Percentiles rank a stretch among this genome's conserved stretches.
Conservation (phyloP, 1,140 invertebrate genomes). For the Tachypleus tridentatus region DNA sequence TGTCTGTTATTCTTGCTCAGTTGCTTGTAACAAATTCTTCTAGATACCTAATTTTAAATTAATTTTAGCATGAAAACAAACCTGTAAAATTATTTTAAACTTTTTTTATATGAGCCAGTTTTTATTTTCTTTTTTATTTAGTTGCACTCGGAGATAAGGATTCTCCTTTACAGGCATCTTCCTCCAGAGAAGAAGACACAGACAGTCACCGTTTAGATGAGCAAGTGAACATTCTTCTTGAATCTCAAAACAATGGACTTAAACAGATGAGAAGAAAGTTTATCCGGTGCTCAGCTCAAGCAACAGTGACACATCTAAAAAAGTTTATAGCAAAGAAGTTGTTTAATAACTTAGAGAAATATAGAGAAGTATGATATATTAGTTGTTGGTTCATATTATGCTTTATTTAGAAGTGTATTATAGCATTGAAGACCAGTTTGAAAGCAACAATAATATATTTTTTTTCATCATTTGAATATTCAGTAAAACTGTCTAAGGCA, state of each 20-base stretch:
- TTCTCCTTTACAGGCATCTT: slow-evolving; percentile 26
- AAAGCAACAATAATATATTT: too few species aligned
- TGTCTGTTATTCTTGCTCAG: too few species aligned
- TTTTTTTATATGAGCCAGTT: neutral
- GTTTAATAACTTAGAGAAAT: slow-evolving; percentile 77
- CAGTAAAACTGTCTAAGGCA: too few species aligned
- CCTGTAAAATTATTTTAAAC: too few species aligned
- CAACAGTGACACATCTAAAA: slow-evolving; percentile 91
- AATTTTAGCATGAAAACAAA: too few species aligned
- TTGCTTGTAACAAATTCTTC: too few species aligned
- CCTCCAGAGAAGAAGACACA: slow-evolving; percentile 44
- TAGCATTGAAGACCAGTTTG: neutral
- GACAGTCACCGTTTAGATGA: slow-evolving; percentile 92
- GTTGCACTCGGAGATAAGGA: slow-evolving; percentile 21
- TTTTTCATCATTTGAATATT: too few species aligned
- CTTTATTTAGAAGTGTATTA: slow-evolving; percentile 1
- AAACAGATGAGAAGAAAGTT: slow-evolving; percentile 76
- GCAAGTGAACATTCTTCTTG: slow-evolving; percentile 84
- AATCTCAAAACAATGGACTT: slow-evolving; percentile 55
- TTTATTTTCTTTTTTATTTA: slow-evolving; percentile 12
- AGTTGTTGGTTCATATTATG: neutral
- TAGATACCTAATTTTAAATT: too few species aligned
- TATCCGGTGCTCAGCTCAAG: slow-evolving; percentile 86
- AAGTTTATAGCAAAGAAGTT: slow-evolving; percentile 96
- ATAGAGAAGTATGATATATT: slow-evolving; percentile 71